Evolutionary conservation across 2,113 vertebrate species (phyloP).

Genomic region (Bambusicola thoracicus): DNA sequence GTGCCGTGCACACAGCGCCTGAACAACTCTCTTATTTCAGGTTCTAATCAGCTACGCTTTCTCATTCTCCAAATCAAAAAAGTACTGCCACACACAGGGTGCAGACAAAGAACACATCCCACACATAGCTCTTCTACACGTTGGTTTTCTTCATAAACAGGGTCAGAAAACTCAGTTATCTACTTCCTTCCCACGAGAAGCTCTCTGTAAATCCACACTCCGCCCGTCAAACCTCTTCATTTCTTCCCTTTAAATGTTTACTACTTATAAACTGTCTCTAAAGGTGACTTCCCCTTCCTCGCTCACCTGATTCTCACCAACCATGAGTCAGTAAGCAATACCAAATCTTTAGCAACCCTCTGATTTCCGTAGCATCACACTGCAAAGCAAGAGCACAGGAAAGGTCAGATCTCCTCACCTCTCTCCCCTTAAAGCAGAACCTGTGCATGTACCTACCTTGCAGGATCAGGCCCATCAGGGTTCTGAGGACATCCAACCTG

Average conservation of each 20-base stretch:
- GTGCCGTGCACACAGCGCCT: constrained; percentile 23
- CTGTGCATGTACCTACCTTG: accelerated
- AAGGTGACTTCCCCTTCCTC: not conserved
- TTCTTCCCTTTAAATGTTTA: not conserved
- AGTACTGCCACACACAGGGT: not conserved
- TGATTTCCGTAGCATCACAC: accelerated
- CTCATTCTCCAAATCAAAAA: constrained; percentile 33
- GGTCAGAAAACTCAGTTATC: not conserved
- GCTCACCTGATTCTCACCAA: not conserved
- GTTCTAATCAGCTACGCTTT: constrained; percentile 54
- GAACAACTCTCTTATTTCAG: constrained; percentile 18
- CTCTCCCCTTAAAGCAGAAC: not conserved
- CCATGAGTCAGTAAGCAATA: accelerated
- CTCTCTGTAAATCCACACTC: not conserved
- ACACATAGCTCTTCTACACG: not conserved
- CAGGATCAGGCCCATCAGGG: not conserved
- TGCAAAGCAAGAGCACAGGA: not conserved
- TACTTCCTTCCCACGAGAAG: not conserved
- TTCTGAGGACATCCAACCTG: not conserved
- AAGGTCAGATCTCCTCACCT: not conserved
- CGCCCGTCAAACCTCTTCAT: not conserved
- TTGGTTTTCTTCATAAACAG: not conserved
- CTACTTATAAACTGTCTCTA: not conserved
- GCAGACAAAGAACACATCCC: not conserved
- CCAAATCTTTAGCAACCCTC: not conserved